Conservation (phyloP, 2,888 invertebrate genomes). For the Aphodius granarius region DNA sequence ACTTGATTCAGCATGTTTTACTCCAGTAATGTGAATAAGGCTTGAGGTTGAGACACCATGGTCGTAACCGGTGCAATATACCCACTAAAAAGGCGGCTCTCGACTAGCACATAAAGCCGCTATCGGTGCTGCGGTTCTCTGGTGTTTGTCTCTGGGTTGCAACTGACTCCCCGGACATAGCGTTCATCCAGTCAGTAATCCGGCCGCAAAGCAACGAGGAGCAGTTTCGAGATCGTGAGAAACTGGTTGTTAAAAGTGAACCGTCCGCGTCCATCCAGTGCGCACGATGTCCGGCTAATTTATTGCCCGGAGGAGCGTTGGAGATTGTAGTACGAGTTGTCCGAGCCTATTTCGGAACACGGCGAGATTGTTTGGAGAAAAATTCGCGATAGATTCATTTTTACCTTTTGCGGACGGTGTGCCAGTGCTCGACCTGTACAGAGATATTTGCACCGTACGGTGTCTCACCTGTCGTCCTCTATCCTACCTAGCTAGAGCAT, state of each 20-base stretch:
- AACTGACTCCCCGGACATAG: neutral
- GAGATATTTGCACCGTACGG: neutral
- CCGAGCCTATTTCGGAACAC: neutral
- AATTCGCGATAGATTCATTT: neutral
- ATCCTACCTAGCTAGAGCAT: too few species aligned
- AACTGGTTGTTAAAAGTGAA: conserved; percentile 27
- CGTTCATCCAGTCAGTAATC: conserved; percentile 22
- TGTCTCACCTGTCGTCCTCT: neutral
- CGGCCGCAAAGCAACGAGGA: conserved; percentile 19
- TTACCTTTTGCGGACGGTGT: neutral
- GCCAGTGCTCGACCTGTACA: neutral
- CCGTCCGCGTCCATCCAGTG: neutral
- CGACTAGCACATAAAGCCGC: neutral
- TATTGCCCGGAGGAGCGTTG: conserved; percentile 1
- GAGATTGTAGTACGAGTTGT: conserved; percentile 10
- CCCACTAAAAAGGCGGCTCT: neutral
- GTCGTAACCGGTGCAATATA: neutral
- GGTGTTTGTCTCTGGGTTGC: neutral
- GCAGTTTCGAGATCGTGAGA: conserved; percentile 35
- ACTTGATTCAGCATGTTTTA: too few species aligned
- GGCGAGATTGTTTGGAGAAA: neutral
- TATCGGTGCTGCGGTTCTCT: neutral
- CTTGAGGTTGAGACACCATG: neutral
- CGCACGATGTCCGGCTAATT: neutral
- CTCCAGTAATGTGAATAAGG: neutral